Evolutionary conservation across 2,888 invertebrate genomes (phyloP).

Genomic region (Acrobasis suavella): DNA sequence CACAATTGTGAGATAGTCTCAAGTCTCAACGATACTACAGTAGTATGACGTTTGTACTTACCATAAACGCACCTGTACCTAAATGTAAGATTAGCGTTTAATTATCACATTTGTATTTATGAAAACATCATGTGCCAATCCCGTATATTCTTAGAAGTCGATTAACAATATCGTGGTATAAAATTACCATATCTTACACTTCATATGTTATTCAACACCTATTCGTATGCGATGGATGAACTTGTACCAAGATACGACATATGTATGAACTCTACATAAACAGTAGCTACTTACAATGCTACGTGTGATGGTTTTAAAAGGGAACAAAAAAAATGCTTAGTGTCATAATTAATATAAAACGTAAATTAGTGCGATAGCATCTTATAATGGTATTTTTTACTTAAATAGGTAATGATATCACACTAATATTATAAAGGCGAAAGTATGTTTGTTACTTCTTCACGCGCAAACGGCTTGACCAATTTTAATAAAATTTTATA

Average conservation of each 20-base stretch:
- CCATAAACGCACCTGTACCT: neutral
- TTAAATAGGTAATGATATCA: too few relatives aligned
- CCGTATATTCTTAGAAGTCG: constrained; percentile 7
- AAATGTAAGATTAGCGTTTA: too few relatives aligned
- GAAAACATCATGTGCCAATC: neutral
- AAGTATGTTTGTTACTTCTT: too few relatives aligned
- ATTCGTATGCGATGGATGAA: constrained; percentile 26
- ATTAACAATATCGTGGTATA: constrained; percentile 12
- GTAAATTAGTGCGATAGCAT: neutral
- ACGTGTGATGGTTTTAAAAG: constrained; percentile 13
- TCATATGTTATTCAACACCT: constrained; percentile 24
- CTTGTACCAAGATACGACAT: constrained; percentile 1
- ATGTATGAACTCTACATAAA: neutral
- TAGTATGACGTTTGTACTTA: too few relatives aligned
- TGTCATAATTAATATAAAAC: neutral
- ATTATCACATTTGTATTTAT: neutral
- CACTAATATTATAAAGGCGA: too few relatives aligned
- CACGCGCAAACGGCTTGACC: too few relatives aligned
- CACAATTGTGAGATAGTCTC: too few relatives aligned
- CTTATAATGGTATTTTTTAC: neutral
- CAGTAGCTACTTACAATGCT: constrained; percentile 14
- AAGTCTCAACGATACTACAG: too few relatives aligned
- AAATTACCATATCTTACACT: constrained; percentile 17
- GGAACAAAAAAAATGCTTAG: neutral
- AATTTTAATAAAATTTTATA: too few relatives aligned